Conservation (phyloP, 1,140 invertebrate genomes). For the Ephestia elutella region DNA sequence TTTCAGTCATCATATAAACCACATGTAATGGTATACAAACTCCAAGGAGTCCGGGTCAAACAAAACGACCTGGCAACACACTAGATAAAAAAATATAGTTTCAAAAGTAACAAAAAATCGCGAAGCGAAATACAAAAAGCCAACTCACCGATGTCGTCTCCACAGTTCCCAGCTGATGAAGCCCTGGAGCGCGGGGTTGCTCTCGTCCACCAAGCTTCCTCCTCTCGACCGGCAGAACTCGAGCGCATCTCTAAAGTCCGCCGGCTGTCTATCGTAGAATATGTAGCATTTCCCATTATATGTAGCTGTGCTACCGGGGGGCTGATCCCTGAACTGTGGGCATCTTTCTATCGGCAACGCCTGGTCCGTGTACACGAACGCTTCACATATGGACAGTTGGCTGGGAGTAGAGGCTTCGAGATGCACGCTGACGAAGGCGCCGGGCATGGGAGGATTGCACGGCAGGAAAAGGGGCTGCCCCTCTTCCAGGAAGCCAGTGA, state of each 20-base stretch:
- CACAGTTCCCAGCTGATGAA: constrained; percentile 96
- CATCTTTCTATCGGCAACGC: constrained; percentile 94
- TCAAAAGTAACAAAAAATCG: background rate
- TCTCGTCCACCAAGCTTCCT: constrained; percentile 92
- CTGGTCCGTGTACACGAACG: constrained; percentile 96
- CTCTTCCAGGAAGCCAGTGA: constrained; percentile 89
- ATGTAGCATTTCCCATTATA: constrained; percentile 98
- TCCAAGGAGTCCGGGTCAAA: too few relatives aligned
- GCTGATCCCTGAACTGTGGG: constrained; percentile 93
- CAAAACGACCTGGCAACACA: background rate
- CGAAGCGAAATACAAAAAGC: background rate
- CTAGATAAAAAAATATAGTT: background rate
- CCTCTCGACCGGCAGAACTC: constrained; percentile 86
- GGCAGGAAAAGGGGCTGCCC: constrained; percentile 93
- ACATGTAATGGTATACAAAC: too few relatives aligned
- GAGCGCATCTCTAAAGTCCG: constrained; percentile 86
- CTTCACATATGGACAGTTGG: constrained; percentile 94
- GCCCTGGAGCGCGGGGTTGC: constrained; percentile 94
- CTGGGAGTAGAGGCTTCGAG: constrained; percentile 82
- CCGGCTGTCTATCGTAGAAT: constrained; percentile 92
- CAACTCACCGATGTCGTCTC: constrained; percentile 84
- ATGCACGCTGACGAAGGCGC: constrained; percentile 94
- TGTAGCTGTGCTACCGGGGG: constrained; percentile 91
- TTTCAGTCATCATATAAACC: too few relatives aligned
- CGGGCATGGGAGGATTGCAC: constrained; percentile 96